phyloP scores from a whole-genome alignment of 2,113 vertebrate genomes.

The Sinocyclocheilus anophthalmus region DNA sequence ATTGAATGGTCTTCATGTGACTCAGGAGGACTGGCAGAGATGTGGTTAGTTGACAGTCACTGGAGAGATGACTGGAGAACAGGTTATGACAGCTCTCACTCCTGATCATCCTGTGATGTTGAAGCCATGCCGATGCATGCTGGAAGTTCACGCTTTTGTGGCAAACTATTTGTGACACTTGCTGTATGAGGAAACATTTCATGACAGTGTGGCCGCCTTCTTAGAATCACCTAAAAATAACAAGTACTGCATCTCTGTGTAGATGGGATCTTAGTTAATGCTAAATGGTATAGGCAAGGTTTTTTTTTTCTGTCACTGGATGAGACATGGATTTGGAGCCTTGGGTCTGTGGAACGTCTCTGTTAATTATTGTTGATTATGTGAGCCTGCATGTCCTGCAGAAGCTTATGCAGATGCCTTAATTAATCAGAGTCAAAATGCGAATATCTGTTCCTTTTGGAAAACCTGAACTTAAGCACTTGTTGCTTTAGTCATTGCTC shows the following conservation, averaged over 20 bases:
- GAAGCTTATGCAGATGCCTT: constrained; percentile 17
- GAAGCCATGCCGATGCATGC: constrained; percentile 12
- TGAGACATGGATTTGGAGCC: constrained; percentile 8
- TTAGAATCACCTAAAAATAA: constrained; percentile 20
- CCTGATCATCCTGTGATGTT: constrained; percentile 13
- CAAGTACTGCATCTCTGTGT: constrained; percentile 3
- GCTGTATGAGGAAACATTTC: constrained; percentile 10
- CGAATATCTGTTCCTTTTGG: not conserved
- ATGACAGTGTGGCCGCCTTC: constrained; percentile 12
- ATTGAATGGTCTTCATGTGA: constrained; percentile 12
- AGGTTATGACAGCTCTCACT: constrained; percentile 38
- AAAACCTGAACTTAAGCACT: not conserved
- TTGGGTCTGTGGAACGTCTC: not conserved
- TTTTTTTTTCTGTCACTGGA: not conserved
- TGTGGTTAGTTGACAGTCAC: not conserved
- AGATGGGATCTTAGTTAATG: constrained; percentile 23
- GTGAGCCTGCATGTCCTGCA: not conserved
- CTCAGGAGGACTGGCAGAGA: not conserved
- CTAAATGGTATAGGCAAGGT: not conserved
- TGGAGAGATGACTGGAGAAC: constrained; percentile 6
- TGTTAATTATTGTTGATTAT: constrained; percentile 17
- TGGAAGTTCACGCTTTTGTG: not conserved
- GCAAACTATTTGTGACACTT: constrained; percentile 12
- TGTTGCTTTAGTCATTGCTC: not conserved
- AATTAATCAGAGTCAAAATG: constrained; percentile 20